Percentiles rank a stretch among this genome's conserved stretches.
These are phyloP conservation scores for Phycodurus eques DNA, from an alignment of 2,113 vertebrate species.

Conservation along the genomic window DNA sequence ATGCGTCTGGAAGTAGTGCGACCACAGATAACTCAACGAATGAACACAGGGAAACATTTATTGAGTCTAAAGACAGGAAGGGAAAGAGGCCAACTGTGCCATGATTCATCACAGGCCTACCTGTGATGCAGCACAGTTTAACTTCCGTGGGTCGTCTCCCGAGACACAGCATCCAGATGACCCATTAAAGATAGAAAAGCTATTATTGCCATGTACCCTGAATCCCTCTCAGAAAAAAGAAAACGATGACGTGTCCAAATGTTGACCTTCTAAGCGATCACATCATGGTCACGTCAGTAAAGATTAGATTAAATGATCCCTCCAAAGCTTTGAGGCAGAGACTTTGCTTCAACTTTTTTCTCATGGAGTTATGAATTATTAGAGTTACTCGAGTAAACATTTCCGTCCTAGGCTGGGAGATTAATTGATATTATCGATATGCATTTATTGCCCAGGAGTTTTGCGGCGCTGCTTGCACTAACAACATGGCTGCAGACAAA, in stretches of 20 bases:
- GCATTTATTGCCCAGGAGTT: no score
- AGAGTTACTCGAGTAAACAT: no score
- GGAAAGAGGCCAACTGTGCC: constrained; percentile 57
- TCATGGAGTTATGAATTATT: no score
- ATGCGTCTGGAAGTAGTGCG: constrained; percentile 52
- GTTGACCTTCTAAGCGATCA: not conserved
- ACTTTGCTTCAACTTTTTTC: no score
- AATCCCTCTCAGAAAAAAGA: not conserved
- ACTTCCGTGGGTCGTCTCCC: constrained; percentile 6
- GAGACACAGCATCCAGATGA: constrained; percentile 8
- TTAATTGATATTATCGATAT: no score
- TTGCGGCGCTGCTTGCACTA: no score
- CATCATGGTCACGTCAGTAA: not conserved
- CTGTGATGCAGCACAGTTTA: constrained; percentile 38
- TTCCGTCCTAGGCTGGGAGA: no score
- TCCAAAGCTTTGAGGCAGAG: no score
- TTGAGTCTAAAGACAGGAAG: constrained; percentile 65
- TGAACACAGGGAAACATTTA: constrained; percentile 67
- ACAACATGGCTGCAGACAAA: no score
- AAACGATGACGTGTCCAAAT: not conserved
- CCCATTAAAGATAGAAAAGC: constrained; percentile 2
- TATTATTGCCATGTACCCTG: not conserved
- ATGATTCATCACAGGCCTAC: constrained; percentile 55
- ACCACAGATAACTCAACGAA: constrained; percentile 54
- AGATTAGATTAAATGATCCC: no score